Conservation (phyloP, 64 coral and sea anemone species). For the Stylophora pistillata region DNA sequence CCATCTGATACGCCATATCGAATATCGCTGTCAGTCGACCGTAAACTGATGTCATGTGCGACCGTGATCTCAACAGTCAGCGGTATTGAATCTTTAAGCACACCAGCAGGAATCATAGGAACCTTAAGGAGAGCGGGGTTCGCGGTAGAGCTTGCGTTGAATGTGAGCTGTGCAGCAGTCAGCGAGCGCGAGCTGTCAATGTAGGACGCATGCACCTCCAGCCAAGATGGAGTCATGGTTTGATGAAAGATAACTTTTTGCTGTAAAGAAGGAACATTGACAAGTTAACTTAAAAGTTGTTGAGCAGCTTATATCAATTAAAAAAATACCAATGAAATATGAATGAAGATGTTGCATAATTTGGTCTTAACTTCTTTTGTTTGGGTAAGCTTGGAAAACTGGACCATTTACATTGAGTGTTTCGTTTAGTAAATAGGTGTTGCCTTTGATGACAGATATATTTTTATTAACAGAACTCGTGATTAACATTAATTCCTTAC, state of each 20-base stretch:
- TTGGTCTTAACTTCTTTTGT: no score
- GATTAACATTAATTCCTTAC: no score
- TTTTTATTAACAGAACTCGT: no score
- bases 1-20: conserved; percentile 33
- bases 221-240: conserved; percentile 13
- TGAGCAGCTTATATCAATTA: no score
- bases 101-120: background rate
- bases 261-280: background rate
- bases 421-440: no score
- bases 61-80: conserved; percentile 16
- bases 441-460: no score
- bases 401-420: no score
- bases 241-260: background rate
- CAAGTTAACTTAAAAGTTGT: background rate
- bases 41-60: conserved; percentile 14
- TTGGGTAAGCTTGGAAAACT: no score
- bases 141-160: background rate
- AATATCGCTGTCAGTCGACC: conserved; percentile 3
- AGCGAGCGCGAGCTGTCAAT: background rate
- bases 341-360: no score
- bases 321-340: no score
- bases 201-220: conserved; percentile 30
- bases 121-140: background rate
- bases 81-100: background rate
- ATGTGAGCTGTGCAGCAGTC: background rate